Base-by-base conservation (phyloP, 2,113 vertebrate genomes). In the Hemicordylus capensis region DNA sequence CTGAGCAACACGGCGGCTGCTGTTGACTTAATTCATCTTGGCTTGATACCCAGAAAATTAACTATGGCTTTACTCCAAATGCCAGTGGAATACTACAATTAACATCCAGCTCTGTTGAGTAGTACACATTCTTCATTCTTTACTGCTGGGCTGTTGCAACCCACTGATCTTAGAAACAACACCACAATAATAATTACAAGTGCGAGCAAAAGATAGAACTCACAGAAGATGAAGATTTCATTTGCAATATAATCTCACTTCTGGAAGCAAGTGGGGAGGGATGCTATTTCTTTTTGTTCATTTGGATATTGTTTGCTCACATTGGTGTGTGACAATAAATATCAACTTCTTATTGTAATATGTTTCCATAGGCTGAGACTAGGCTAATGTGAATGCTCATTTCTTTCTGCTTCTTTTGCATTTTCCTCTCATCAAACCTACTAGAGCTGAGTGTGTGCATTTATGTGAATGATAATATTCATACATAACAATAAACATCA, bases 61-160 rank as follows among this genome's bases (percentile, higher is more conserved):
- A 69, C 74, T 86, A 76, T 82, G 5, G 1, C 56, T 87, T 85
- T 87, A 80, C 78, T 92, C 69, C 72, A 4, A 80, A 31, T 67
- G 31, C 85, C 64, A 83, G 5, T 28, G 19, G 24, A 88, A 90
- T 89, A 85, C 6, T 56, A 73, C 31, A 87, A 78, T 64, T 87
- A 87, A 85, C 85, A 92, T 76, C 81, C 82, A 92, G 76, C 46
- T 56, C 51, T 84, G 81, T 64, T 84, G 89, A 91, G 22, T 31
- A 4, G 2, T 72, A 67, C 48, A 89, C 5, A 44, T 83, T 85
- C 34, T 56, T 67, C 83, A 56, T 56, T 4, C 12, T 59, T 80
- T 28, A 0, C 28, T 76, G 6, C 15, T 37, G 66, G 0, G 76
- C 93, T 51, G 64, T 87, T 12, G 10, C 67, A 37, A 90, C 42